Conservation (phyloP, 2,797 vertebrate species). For the Acanthis flammea region DNA sequence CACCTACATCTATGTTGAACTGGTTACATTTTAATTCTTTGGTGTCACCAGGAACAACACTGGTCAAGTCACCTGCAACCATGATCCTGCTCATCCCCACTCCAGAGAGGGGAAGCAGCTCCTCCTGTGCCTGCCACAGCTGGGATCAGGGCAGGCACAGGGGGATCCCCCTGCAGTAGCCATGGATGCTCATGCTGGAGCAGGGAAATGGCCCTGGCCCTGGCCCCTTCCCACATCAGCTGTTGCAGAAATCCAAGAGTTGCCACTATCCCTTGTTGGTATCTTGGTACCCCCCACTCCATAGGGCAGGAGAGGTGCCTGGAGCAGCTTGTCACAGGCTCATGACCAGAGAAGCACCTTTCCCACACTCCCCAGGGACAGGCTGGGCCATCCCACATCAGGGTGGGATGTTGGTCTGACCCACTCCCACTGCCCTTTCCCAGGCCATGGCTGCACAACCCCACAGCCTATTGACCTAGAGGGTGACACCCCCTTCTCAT, state of each 20-base stretch:
- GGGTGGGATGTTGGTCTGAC: neutral
- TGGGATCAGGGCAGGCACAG: fast-evolving
- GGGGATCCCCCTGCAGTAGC: neutral
- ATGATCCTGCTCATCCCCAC: fast-evolving
- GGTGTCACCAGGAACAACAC: neutral
- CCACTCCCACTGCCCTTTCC: neutral
- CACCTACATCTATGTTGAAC: neutral
- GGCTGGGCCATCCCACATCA: neutral
- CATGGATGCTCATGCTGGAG: fast-evolving
- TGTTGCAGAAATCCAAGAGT: neutral
- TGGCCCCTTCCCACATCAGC: neutral
- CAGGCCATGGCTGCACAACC: fast-evolving
- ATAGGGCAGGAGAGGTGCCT: neutral
- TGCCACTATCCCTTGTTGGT: neutral
- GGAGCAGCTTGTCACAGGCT: neutral
- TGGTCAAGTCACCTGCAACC: neutral
- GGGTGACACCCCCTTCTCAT: neutral
- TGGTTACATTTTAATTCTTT: neutral
- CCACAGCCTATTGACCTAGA: neutral
- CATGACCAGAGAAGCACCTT: neutral
- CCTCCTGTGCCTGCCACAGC: fast-evolving
- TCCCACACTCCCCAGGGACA: fast-evolving
- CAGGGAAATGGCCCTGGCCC: neutral
- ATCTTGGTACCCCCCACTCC: fast-evolving
- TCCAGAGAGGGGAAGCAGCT: neutral